phyloP scores from a whole-genome alignment of 2,888 invertebrate species.

The Rhyacophila evoluta region DNA sequence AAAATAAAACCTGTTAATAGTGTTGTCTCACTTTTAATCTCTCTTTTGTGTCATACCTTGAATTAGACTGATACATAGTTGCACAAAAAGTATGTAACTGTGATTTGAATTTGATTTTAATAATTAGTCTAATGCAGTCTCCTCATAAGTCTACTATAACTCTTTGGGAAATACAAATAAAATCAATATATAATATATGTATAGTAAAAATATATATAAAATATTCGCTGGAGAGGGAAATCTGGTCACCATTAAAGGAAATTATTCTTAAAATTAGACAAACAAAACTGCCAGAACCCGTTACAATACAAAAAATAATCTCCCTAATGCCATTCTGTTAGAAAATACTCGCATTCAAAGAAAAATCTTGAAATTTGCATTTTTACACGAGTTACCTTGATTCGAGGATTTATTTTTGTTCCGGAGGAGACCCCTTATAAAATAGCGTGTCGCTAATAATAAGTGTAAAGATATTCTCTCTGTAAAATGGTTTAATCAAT shows the following conservation, averaged over 20 bases:
- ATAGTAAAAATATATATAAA: background rate
- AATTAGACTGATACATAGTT: too few species aligned
- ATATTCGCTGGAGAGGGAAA: background rate
- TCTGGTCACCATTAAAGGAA: background rate
- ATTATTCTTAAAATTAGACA: background rate
- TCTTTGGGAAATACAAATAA: too few species aligned
- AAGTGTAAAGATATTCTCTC: slow-evolving; percentile 69
- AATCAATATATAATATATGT: too few species aligned
- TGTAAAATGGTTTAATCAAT: slow-evolving; percentile 54
- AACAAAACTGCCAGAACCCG: slow-evolving; percentile 14
- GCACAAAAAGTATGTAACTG: too few species aligned
- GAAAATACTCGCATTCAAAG: background rate
- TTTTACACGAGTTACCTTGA: slow-evolving; percentile 6
- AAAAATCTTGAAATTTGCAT: background rate
- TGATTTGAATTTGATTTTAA: too few species aligned
- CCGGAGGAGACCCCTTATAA: slow-evolving; percentile 7
- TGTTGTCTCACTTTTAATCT: too few species aligned
- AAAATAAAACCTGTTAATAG: too few species aligned
- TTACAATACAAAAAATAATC: background rate
- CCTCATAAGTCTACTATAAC: too few species aligned
- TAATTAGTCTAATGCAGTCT: too few species aligned
- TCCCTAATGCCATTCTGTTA: slow-evolving; percentile 14
- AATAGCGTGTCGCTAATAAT: slow-evolving; percentile 59
- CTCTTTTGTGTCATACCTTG: too few species aligned
- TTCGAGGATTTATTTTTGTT: slow-evolving; percentile 8